Conservation (phyloP, 64 coral and sea anemone species). For the Acropora tenuis region DNA sequence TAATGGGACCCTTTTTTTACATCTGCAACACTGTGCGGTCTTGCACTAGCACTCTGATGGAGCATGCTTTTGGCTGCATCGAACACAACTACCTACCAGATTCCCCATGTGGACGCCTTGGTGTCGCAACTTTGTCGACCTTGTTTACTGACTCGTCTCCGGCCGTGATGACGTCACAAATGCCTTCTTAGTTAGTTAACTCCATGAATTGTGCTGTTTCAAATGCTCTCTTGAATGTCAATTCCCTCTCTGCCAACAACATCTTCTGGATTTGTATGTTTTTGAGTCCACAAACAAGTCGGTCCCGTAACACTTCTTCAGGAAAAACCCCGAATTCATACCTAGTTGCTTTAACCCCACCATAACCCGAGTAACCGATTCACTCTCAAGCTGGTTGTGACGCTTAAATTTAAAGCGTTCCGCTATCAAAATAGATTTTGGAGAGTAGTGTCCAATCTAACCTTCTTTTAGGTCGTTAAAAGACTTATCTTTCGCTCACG, state of each 20-base stretch:
- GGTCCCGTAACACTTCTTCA: no score
- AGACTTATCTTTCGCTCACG: no score
- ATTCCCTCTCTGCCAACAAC: no score
- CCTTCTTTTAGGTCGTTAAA: no score
- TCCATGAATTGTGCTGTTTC: conserved; percentile 29
- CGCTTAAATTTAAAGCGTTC: no score
- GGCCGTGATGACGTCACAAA: not conserved
- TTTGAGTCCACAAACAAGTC: not conserved
- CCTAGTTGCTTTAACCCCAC: no score
- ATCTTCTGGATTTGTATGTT: not conserved
- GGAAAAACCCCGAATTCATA: no score
- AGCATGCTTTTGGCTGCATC: not conserved
- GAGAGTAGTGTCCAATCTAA: no score
- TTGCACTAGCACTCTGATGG: not conserved
- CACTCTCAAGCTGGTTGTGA: no score
- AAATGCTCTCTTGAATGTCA: conserved; percentile 13
- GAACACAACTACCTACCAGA: not conserved
- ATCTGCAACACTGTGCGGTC: not conserved
- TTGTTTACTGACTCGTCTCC: not conserved
- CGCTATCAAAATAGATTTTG: no score
- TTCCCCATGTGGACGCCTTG: not conserved
- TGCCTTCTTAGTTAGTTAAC: not conserved
- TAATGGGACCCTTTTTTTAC: not conserved
- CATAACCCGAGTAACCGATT: no score
- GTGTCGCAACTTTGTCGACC: not conserved